A percentile compares a stretch with the other conserved stretches of the same genome.
These are phyloP conservation scores for Procambarus clarkii DNA, from an alignment of 1,140 invertebrate genomes.

Conservation along the genomic window DNA sequence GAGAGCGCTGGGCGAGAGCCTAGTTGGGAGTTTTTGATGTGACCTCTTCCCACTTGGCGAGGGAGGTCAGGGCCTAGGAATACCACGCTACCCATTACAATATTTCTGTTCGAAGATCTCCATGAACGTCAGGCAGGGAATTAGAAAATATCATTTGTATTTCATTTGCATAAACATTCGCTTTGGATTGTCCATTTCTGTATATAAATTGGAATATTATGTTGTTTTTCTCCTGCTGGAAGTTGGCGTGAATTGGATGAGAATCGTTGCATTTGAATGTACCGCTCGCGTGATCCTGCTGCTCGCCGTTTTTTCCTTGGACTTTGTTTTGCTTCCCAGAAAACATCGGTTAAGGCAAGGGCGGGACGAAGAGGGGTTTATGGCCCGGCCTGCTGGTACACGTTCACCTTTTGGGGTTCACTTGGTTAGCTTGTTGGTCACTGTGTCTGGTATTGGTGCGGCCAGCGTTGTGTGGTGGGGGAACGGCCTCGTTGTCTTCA, in stretches of 20 bases:
- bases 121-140: constrained; percentile 67
- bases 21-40: constrained; percentile 10
- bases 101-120: constrained; percentile 64
- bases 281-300: constrained; percentile 41
- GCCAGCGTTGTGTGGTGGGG: no score
- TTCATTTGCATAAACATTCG: constrained; percentile 69
- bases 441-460: no score
- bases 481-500: no score
- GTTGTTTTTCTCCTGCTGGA: constrained; percentile 66
- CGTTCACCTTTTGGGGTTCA: neutral
- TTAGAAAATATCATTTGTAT: constrained; percentile 70
- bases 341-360: constrained; percentile 13
- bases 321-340: constrained; percentile 29
- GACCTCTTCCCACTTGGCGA: constrained; percentile 10
- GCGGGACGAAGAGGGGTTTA: neutral
- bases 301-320: neutral
- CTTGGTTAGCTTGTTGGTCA: no score
- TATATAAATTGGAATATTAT: constrained; percentile 70
- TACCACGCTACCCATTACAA: constrained; percentile 56
- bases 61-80: neutral
- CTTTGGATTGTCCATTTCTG: constrained; percentile 69
- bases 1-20: no score
- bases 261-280: constrained; percentile 69
- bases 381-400: neutral
- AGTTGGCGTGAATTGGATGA: constrained; percentile 67